phyloP scores from a whole-genome alignment of 2,888 invertebrate species.

The Hyalella azteca region DNA sequence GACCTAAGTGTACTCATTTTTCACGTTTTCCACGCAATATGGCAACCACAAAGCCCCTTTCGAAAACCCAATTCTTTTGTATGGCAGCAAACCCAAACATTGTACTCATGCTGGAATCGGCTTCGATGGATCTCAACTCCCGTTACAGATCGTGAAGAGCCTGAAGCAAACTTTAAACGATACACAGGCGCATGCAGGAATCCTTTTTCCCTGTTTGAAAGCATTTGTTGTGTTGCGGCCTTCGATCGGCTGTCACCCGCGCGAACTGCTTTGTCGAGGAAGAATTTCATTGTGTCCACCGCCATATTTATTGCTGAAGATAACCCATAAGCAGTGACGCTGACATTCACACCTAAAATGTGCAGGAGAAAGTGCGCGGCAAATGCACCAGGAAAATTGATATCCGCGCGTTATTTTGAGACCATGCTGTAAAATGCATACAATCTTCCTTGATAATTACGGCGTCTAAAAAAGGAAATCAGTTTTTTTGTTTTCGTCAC shows the following conservation, averaged over 20 bases:
- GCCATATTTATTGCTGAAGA: neutral
- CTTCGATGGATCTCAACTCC: neutral
- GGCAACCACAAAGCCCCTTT: neutral
- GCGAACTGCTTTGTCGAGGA: neutral
- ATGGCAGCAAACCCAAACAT: slow-evolving; percentile 1
- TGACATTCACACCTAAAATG: neutral
- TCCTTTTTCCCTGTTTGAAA: slow-evolving; percentile 1
- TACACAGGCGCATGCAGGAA: neutral
- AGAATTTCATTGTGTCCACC: slow-evolving; percentile 18
- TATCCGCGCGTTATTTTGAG: too few species aligned
- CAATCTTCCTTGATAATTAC: too few species aligned
- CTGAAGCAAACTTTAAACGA: too few species aligned
- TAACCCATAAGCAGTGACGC: neutral
- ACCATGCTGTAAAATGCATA: too few species aligned
- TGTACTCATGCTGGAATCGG: neutral
- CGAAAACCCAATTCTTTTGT: neutral
- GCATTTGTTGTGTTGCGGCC: neutral
- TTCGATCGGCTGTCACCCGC: neutral
- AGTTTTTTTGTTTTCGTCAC: too few species aligned
- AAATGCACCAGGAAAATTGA: too few species aligned
- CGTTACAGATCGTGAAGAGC: neutral
- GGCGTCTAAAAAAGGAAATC: too few species aligned
- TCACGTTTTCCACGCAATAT: slow-evolving; percentile 20
- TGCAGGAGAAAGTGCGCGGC: neutral
- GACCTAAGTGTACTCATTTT: neutral